Percentiles rank a stretch among this genome's conserved stretches.
Evolutionary conservation across 2,888 invertebrate genomes (phyloP).

Genomic region (Drosophila monieri): DNA sequence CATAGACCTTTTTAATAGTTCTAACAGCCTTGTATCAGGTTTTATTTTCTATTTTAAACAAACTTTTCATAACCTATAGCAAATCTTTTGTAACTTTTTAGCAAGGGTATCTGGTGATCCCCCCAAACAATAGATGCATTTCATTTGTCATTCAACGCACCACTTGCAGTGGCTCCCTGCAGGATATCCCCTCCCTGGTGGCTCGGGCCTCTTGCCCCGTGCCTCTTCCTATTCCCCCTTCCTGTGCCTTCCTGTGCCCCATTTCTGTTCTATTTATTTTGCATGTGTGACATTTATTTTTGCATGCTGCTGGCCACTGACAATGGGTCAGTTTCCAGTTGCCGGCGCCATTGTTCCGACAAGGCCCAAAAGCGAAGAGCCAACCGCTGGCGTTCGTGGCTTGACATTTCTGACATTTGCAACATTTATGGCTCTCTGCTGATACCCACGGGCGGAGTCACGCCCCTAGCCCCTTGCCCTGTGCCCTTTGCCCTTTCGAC

Average conservation of each 20-base stretch:
- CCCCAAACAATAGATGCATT: conserved; percentile 15
- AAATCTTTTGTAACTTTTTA: neutral
- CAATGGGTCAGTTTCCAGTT: conserved; percentile 43
- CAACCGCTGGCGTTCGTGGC: conserved; percentile 67
- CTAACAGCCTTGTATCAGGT: neutral
- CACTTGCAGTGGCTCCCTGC: conserved; percentile 7
- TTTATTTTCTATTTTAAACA: neutral
- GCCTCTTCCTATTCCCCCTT: neutral
- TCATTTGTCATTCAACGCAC: conserved; percentile 21
- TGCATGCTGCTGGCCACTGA: conserved; percentile 47
- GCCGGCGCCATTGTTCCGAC: conserved; percentile 47
- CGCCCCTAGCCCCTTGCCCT: neutral
- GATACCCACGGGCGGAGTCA: conserved; percentile 35
- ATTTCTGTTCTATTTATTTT: conserved; percentile 79
- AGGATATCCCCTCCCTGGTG: neutral
- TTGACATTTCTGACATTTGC: conserved; percentile 79
- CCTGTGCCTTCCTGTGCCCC: conserved; percentile 40
- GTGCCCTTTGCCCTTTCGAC: neutral
- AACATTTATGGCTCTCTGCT: conserved; percentile 78
- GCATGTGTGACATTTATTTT: conserved; percentile 74
- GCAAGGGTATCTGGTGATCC: conserved; percentile 20
- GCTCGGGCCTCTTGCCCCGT: neutral
- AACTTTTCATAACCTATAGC: neutral
- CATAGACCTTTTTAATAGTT: neutral
- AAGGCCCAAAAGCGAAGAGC: conserved; percentile 40